These are phyloP conservation scores for Eulemur rubriventer DNA, from an alignment of 2,797 vertebrate species.

Conservation along the genomic window DNA sequence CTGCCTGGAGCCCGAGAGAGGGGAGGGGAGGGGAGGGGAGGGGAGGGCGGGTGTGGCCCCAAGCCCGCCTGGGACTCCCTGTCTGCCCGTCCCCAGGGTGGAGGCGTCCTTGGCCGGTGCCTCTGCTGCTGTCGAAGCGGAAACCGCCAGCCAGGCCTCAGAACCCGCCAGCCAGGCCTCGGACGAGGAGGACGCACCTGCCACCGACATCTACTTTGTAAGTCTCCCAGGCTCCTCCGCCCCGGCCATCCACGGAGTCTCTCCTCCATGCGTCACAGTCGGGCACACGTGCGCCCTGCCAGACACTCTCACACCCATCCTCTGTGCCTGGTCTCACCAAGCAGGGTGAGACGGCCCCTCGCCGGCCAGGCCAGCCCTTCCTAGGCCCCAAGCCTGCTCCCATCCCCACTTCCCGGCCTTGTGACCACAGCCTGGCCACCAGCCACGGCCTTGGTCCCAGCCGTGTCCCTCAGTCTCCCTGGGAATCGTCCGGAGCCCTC, in stretches of 20 bases:
- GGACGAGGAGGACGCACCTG: slow-evolving; percentile 94
- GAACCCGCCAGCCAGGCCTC: slow-evolving; percentile 96
- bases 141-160: slow-evolving; percentile 92
- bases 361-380: background rate
- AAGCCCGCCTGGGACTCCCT: background rate
- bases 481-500: background rate
- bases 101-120: slow-evolving; percentile 79
- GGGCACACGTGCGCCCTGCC: background rate
- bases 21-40: background rate
- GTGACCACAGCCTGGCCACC: no score
- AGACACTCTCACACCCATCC: rapidly evolving
- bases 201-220: slow-evolving; percentile 98
- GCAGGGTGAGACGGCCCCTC: rapidly evolving
- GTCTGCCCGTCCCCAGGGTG: slow-evolving; percentile 76
- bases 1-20: rapidly evolving
- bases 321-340: background rate
- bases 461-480: rapidly evolving
- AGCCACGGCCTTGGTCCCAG: background rate
- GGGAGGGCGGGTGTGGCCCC: rapidly evolving
- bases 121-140: slow-evolving; percentile 86
- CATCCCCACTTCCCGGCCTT: background rate
- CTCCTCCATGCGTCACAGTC: background rate
- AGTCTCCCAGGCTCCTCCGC: slow-evolving; percentile 79
- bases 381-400: background rate
- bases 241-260: background rate